Percentiles rank a stretch among this genome's conserved stretches.
phyloP scores from a whole-genome alignment of 1,140 invertebrate species.

The Procambarus clarkii region DNA sequence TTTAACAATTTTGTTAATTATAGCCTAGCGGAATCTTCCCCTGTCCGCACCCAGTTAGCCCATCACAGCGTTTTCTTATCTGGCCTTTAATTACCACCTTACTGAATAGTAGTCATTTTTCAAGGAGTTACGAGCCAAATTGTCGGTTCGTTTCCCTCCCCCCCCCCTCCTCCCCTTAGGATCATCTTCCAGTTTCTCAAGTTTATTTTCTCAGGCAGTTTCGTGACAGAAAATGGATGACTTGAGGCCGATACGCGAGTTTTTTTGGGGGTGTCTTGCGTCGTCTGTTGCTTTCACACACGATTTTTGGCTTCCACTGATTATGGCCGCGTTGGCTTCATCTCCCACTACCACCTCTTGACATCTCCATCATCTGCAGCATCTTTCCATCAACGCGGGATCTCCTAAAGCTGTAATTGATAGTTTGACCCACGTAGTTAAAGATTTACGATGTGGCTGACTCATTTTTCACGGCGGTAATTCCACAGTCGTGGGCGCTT shows the following conservation, averaged over 20 bases:
- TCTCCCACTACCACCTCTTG: neutral
- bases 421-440: constrained; percentile 46
- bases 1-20: neutral
- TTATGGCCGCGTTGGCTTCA: neutral
- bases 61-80: neutral
- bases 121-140: neutral
- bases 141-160: neutral
- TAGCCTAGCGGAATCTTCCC: neutral
- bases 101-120: constrained; percentile 16
- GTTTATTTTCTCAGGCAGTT: no score
- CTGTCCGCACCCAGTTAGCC: neutral
- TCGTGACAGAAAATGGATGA: no score
- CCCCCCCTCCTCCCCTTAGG: no score
- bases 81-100: neutral
- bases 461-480: constrained; percentile 51
- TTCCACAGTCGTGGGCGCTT: constrained; percentile 23
- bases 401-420: constrained; percentile 30
- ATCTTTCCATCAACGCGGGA: constrained; percentile 37
- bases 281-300: no score
- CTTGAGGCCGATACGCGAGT: no score
- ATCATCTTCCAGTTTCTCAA: no score
- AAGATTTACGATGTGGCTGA: constrained; percentile 46
- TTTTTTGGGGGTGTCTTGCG: no score
- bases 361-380: constrained; percentile 3
- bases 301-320: no score